These are phyloP conservation scores for Ypsolopha sequella DNA, from an alignment of 2,888 invertebrate genomes.

Conservation along the genomic window DNA sequence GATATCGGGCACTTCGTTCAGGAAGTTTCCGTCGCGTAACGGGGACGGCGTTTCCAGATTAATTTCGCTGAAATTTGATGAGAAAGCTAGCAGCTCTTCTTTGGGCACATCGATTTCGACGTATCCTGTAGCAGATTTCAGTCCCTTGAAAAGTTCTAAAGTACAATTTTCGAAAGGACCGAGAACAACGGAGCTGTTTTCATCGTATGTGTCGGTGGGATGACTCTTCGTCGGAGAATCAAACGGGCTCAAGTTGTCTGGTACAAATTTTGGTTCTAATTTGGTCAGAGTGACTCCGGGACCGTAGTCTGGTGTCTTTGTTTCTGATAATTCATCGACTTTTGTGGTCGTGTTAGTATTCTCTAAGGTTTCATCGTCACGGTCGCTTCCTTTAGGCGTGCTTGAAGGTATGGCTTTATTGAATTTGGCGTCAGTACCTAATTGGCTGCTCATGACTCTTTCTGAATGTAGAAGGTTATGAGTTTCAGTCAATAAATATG, in stretches of 20 bases:
- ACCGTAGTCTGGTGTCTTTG: conserved; percentile 20
- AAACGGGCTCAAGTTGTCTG: conserved; percentile 47
- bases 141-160: conserved; percentile 58
- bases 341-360: conserved; percentile 4
- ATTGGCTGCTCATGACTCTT: conserved; percentile 25
- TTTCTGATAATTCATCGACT: background rate
- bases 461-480: conserved; percentile 43
- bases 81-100: conserved; percentile 64
- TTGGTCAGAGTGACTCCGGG: conserved; percentile 30
- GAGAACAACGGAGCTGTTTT: conserved; percentile 67
- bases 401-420: conserved; percentile 31
- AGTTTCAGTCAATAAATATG: conserved; percentile 38
- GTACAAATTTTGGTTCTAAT: conserved; percentile 37
- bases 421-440: conserved; percentile 10
- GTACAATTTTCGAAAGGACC: conserved; percentile 71
- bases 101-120: conserved; percentile 49
- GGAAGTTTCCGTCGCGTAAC: conserved; percentile 51
- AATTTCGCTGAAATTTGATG: conserved; percentile 66
- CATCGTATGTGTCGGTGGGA: conserved; percentile 57
- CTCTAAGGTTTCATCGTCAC: conserved; percentile 19
- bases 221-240: conserved; percentile 60
- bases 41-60: conserved; percentile 61
- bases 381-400: conserved; percentile 33
- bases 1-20: conserved; percentile 61
- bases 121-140: conserved; percentile 42